Percentiles rank a stretch among this genome's conserved stretches.
phyloP scores from a whole-genome alignment of 1,140 invertebrate species.

The Zophobas morio region DNA sequence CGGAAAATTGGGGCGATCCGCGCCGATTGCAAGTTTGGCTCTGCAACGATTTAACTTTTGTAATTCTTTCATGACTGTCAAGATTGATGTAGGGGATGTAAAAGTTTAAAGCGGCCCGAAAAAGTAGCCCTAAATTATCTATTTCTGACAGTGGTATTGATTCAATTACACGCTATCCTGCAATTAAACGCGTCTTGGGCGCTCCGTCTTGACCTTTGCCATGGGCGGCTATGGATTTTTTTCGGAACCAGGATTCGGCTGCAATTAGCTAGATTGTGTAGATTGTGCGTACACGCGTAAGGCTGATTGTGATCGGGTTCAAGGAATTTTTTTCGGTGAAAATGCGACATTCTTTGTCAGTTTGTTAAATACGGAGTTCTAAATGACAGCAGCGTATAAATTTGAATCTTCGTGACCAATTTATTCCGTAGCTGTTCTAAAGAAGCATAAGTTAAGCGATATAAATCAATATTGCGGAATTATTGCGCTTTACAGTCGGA shows the following conservation, averaged over 20 bases:
- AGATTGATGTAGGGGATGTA: conserved; percentile 45
- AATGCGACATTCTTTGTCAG: no score
- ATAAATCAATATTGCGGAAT: no score
- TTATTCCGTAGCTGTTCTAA: no score
- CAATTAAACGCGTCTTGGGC: conserved; percentile 41
- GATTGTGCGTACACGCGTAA: no score
- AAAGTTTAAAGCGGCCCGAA: conserved; percentile 42
- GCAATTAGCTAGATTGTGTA: no score
- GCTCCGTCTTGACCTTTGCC: no score
- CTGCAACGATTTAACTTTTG: conserved; percentile 33
- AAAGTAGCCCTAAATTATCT: conserved; percentile 44
- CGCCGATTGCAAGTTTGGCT: conserved; percentile 10
- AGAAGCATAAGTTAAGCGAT: no score
- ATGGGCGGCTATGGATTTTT: no score
- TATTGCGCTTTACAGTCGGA: no score
- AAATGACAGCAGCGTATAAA: neutral
- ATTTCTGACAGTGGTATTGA: conserved; percentile 41
- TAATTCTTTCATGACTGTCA: conserved; percentile 41
- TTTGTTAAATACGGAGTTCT: neutral
- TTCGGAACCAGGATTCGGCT: no score
- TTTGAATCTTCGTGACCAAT: neutral
- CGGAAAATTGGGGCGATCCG: neutral
- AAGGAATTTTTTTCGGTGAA: no score
- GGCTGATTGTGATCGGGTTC: no score
- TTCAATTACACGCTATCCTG: conserved; percentile 44